Conservation (phyloP, 2,113 vertebrate genomes). For the Gymnogyps californianus region DNA sequence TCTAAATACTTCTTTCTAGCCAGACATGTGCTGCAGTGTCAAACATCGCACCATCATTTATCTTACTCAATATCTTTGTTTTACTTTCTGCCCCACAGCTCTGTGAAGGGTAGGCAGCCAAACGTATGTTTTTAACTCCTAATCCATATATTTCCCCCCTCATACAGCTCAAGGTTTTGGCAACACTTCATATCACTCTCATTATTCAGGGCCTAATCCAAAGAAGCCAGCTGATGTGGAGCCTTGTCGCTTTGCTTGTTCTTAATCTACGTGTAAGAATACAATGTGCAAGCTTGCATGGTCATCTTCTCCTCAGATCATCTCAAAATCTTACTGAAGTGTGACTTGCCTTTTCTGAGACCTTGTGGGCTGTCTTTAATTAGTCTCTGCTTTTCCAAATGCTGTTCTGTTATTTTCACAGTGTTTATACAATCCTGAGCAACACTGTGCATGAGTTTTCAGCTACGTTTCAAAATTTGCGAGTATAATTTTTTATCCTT, state of each 20-base stretch:
- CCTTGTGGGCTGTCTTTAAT: background rate
- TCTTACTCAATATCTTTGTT: background rate
- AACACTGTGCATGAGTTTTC: background rate
- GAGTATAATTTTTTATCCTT: background rate
- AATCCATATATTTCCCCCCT: background rate
- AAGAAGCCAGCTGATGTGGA: background rate
- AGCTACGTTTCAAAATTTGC: background rate
- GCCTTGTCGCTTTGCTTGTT: background rate
- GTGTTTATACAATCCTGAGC: background rate
- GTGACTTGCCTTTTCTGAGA: background rate
- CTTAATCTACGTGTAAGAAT: background rate
- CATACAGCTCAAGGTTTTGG: background rate
- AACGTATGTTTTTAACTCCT: background rate
- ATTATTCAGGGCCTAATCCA: background rate
- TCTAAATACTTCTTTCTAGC: background rate
- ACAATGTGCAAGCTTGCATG: background rate
- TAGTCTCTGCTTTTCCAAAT: background rate
- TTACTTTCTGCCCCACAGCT: background rate
- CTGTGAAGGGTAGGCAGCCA: background rate
- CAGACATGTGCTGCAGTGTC: background rate
- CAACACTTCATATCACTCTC: background rate
- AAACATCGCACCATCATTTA: background rate
- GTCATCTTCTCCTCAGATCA: background rate
- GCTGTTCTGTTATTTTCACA: background rate
- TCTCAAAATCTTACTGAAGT: background rate